Evolutionary conservation across 2,888 invertebrate species (phyloP), one percentile per base, ranked within the genome.

Genomic region (Steinernema hermaphroditum): DNA sequence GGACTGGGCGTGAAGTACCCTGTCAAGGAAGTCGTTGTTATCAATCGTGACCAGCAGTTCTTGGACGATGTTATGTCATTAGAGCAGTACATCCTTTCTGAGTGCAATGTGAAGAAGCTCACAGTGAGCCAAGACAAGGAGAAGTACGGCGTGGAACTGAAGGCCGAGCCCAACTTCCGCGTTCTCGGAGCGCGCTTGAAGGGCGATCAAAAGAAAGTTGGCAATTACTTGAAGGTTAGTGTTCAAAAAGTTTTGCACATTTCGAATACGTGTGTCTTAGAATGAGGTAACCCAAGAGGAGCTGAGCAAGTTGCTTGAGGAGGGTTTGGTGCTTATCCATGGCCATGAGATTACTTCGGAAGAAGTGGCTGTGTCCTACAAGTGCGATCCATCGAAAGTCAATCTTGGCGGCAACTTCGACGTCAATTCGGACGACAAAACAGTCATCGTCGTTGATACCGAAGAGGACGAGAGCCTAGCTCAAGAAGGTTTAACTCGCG

Each of bases 91-190:
- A 92, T 98, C 72, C 87, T 93, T 14, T 93, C 93, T 87, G 98
- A 99, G 88, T 89, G 97, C 84, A 98, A 98, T 88, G 92, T 98
- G 0, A 91, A 92, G 75, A 91, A 91, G 80, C 88, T 99, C 71
- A 92, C 92, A 0, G 90, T 93, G 0, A 93, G 94, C 1, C 92
- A 91, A 49, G 94, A 99, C 84, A 96, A 96, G 88, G 91, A 92
- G 79, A 93, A 92, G 82, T 98, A 94, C 88, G 95, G 94, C 1
- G 93, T 99, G 32, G 91, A 91, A 2, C 88, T 98, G 70, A 90
- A 92, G 76, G 97, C 96, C 0, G 96, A 97, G 86, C 95, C 96
- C 0, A 95, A 99, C 88, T 94, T 94, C 87, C 95, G 94, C 89
- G 89, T 91, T 34, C 90, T 96, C 14, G 98, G 97, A 0, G 91